A percentile compares a stretch with the other conserved stretches of the same genome.
Conservation (phyloP, 2,888 invertebrate genomes). For the Steinernema hermaphroditum region DNA sequence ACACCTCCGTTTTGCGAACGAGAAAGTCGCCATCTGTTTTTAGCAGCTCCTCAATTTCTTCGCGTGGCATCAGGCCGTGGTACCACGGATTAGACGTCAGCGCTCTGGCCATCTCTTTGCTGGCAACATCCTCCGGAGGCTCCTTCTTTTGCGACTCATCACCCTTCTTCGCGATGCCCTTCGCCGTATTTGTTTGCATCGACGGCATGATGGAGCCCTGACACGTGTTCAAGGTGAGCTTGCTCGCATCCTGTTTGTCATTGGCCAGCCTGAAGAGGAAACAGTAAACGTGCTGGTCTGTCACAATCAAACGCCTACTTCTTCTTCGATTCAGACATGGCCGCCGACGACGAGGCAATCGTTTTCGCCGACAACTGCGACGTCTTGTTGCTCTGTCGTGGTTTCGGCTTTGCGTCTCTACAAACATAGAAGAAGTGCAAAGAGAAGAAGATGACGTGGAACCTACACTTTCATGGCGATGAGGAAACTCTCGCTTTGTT, state of each 20-base stretch:
- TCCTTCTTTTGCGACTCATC: background rate
- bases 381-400: too few relatives aligned
- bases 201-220: background rate
- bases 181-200: background rate
- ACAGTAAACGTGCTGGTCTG: too few relatives aligned
- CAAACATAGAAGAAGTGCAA: too few relatives aligned
- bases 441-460: too few relatives aligned
- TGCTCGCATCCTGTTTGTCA: background rate
- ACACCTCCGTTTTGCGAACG: constrained; percentile 39
- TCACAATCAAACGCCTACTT: too few relatives aligned
- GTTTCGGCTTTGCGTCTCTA: too few relatives aligned
- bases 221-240: background rate
- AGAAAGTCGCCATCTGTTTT: constrained; percentile 39
- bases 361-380: too few relatives aligned
- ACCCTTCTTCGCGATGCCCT: background rate
- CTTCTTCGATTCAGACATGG: too few relatives aligned
- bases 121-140: background rate
- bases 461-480: too few relatives aligned
- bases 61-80: constrained; percentile 43
- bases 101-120: constrained; percentile 13
- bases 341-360: too few relatives aligned
- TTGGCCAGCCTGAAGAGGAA: too few relatives aligned
- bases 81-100: constrained; percentile 34
- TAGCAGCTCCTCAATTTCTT: constrained; percentile 40
- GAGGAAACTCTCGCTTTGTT: background rate